phyloP scores from a whole-genome alignment of 2,797 vertebrate species.

The Anisognathus igniventris region DNA sequence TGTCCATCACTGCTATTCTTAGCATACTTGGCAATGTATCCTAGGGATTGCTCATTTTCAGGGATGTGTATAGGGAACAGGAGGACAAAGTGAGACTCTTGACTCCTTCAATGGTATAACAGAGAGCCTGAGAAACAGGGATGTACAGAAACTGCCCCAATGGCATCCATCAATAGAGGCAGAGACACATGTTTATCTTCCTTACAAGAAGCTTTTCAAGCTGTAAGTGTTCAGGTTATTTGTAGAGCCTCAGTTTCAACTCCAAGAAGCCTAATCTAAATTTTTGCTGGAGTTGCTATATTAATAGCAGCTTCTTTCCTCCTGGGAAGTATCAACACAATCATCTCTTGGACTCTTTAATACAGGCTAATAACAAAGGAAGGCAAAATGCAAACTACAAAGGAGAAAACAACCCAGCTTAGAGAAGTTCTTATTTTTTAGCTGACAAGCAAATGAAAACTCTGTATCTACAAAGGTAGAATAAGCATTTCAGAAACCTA shows the following conservation, averaged over 20 bases:
- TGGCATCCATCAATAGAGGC: not conserved
- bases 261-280: not conserved
- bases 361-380: not conserved
- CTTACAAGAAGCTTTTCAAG: not conserved
- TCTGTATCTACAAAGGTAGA: rapidly evolving
- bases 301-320: not conserved
- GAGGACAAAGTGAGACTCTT: rapidly evolving
- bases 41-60: not conserved
- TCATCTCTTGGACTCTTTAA: not conserved
- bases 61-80: not conserved
- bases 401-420: not conserved
- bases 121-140: not conserved
- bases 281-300: not conserved
- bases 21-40: no score
- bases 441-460: not conserved
- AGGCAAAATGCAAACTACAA: not conserved
- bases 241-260: not conserved
- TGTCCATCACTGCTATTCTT: not conserved
- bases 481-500: not conserved
- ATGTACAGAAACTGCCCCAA: not conserved
- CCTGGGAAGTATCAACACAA: not conserved
- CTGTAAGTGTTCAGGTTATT: not conserved
- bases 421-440: not conserved
- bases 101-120: not conserved
- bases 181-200: not conserved